phyloP scores from a whole-genome alignment of 1,140 invertebrate species.

The Lanistes nyassanus region DNA sequence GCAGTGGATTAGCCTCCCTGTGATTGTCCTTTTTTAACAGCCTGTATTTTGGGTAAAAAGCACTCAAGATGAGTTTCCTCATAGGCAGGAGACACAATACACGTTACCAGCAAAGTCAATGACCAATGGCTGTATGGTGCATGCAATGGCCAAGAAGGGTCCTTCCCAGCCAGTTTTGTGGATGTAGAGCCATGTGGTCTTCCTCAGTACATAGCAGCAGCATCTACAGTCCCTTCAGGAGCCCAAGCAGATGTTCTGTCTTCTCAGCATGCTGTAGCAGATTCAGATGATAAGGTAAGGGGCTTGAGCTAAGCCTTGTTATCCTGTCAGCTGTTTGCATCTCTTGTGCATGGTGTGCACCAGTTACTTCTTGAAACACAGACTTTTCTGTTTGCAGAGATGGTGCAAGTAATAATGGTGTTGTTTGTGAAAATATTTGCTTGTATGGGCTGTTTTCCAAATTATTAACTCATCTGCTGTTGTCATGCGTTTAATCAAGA shows the following conservation, averaged over 20 bases:
- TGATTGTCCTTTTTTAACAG: not conserved
- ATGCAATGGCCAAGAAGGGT: constrained; percentile 74
- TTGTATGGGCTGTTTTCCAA: too few relatives aligned
- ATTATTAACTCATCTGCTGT: too few relatives aligned
- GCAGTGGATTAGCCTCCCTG: not conserved
- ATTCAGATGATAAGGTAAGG: too few relatives aligned
- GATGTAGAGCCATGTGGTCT: constrained; percentile 49
- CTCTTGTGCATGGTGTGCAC: too few relatives aligned
- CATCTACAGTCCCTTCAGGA: not conserved
- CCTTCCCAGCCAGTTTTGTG: constrained; percentile 85
- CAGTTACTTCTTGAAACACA: too few relatives aligned
- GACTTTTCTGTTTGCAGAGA: too few relatives aligned
- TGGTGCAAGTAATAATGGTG: too few relatives aligned
- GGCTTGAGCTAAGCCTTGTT: not conserved
- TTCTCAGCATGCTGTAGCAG: not conserved
- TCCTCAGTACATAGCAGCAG: constrained; percentile 23
- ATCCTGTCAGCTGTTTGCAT: too few relatives aligned
- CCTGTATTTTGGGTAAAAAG: not conserved
- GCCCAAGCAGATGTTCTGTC: not conserved
- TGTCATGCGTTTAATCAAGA: too few relatives aligned
- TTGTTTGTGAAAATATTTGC: too few relatives aligned
- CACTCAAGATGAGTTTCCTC: too few relatives aligned
- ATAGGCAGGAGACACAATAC: constrained; percentile 77
- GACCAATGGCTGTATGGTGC: constrained; percentile 84
- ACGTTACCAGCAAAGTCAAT: constrained; percentile 75